A percentile compares a stretch with the other conserved stretches of the same genome.
These are phyloP conservation scores for Dinocampus coccinellae DNA, from an alignment of 2,888 invertebrate genomes.

Conservation along the genomic window DNA sequence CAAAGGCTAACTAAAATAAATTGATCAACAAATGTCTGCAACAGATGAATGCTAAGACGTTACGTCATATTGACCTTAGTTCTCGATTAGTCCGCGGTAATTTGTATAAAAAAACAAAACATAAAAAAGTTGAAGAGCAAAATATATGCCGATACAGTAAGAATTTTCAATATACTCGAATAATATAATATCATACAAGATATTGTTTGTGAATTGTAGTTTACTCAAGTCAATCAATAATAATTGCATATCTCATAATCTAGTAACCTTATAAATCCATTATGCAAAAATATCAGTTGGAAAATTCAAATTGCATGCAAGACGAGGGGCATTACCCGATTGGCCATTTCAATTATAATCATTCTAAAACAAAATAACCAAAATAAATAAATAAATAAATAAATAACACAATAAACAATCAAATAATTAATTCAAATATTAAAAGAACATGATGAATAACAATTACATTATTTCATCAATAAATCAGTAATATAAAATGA, in stretches of 20 bases:
- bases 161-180: background rate
- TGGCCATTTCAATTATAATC: too few species aligned
- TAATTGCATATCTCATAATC: background rate
- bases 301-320: conserved; percentile 31
- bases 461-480: background rate
- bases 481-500: background rate
- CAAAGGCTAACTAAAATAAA: conserved; percentile 11
- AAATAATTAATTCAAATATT: background rate
- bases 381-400: conserved; percentile 18
- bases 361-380: too few species aligned
- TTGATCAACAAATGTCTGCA: conserved; percentile 25
- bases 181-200: background rate
- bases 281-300: background rate
- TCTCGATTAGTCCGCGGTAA: conserved; percentile 18
- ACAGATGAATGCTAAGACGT: conserved; percentile 8
- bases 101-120: background rate
- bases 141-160: background rate
- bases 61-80: conserved; percentile 23
- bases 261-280: background rate
- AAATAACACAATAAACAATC: background rate
- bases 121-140: background rate
- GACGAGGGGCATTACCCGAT: conserved; percentile 40
- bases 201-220: background rate
- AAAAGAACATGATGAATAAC: background rate
- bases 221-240: background rate